Evolutionary conservation across 1,140 invertebrate genomes (phyloP).

Genomic region (Zaprionus vittiger): DNA sequence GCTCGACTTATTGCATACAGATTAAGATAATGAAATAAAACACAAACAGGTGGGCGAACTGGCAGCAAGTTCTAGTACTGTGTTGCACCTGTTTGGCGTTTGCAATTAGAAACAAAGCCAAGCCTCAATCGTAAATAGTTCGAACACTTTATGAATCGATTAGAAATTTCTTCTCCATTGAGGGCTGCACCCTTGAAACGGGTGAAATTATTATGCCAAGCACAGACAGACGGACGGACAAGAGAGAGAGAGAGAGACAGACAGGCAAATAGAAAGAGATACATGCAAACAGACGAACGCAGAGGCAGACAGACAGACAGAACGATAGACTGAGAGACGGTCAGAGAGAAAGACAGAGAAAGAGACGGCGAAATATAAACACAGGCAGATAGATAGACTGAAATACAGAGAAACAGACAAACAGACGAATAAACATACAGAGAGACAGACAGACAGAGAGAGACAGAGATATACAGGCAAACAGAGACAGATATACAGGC

Average conservation of each 20-base stretch:
- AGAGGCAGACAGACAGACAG: too few relatives aligned
- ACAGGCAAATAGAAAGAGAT: too few relatives aligned
- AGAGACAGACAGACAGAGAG: too few relatives aligned
- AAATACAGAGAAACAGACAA: too few relatives aligned
- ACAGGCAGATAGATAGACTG: too few relatives aligned
- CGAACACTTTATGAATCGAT: conserved; percentile 19
- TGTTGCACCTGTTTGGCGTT: neutral
- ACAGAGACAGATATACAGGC: too few relatives aligned
- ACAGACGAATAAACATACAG: too few relatives aligned
- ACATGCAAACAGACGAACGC: too few relatives aligned
- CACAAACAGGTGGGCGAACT: neutral
- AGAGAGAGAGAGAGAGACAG: neutral
- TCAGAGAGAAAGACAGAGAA: too few relatives aligned
- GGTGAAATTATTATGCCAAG: conserved; percentile 68
- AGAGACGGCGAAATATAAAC: too few relatives aligned
- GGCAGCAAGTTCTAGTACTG: neutral
- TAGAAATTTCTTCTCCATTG: neutral
- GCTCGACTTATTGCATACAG: conserved; percentile 53
- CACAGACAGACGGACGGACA: conserved; percentile 32
- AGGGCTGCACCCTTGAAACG: conserved; percentile 34
- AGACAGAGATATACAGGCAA: too few relatives aligned
- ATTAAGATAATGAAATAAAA: conserved; percentile 8
- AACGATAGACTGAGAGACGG: too few relatives aligned
- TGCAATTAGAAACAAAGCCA: conserved; percentile 18
- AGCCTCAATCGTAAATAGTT: conserved; percentile 39